phyloP scores from a whole-genome alignment of 2,888 invertebrate genomes.

The Rhimphoctona megacephalus region DNA sequence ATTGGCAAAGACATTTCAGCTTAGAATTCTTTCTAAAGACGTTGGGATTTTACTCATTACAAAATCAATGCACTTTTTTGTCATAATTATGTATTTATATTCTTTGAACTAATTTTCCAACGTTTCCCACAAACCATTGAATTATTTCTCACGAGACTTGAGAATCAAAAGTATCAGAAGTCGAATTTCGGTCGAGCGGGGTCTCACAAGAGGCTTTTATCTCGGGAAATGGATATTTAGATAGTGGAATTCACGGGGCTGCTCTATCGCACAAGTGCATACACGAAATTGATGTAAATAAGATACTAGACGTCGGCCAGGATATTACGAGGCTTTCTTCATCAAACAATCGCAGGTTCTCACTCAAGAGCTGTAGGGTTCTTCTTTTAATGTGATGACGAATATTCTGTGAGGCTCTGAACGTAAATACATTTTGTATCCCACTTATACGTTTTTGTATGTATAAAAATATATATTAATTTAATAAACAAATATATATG shows the following conservation, averaged over 20 bases:
- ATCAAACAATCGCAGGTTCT: conserved; percentile 21
- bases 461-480: conserved; percentile 1
- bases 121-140: not conserved
- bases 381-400: not conserved
- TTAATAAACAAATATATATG: not conserved
- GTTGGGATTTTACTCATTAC: not conserved
- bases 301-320: conserved; percentile 4
- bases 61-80: not conserved
- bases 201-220: conserved; percentile 7
- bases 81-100: not conserved
- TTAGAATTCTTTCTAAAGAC: not conserved
- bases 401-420: not conserved
- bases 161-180: not conserved
- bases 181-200: not conserved
- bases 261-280: conserved; percentile 4
- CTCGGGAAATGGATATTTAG: conserved; percentile 16
- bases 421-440: conserved; percentile 1
- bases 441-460: conserved; percentile 12
- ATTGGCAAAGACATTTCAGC: not conserved
- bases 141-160: not conserved
- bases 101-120: not conserved
- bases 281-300: conserved; percentile 37
- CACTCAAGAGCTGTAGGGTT: conserved; percentile 16
- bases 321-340: conserved; percentile 26
- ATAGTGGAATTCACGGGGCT: not conserved